Evolutionary conservation across 2,113 vertebrate genomes (phyloP).

Genomic region (Oncorhynchus kisutch): DNA sequence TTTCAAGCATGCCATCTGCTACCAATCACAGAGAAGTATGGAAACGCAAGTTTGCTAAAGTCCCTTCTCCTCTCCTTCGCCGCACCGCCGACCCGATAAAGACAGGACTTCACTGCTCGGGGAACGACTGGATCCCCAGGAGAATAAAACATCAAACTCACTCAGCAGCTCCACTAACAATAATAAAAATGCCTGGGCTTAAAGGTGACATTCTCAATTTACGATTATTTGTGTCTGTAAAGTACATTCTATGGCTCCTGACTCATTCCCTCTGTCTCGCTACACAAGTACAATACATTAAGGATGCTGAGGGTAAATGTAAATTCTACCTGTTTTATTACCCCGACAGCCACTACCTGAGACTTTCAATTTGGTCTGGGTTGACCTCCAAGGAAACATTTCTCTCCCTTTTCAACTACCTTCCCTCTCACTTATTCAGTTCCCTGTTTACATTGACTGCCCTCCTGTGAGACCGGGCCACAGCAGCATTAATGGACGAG

Average conservation of each 20-base stretch:
- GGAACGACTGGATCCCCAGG: conserved; percentile 82
- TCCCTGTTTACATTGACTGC: conserved; percentile 5
- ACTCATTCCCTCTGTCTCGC: conserved; percentile 87
- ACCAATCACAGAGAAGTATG: conserved; percentile 93
- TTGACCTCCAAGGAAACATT: conserved; percentile 79
- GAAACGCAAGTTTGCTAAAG: conserved; percentile 79
- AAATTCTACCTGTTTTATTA: conserved; percentile 96
- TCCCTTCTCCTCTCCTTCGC: conserved; percentile 35
- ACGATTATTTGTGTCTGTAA: conserved; percentile 99
- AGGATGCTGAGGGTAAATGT: conserved; percentile 88
- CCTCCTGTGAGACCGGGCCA: neutral
- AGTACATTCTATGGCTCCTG: conserved; percentile 96
- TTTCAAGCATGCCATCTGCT: conserved; percentile 93
- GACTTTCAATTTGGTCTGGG: conserved; percentile 81
- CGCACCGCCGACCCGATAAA: conserved; percentile 81
- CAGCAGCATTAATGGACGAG: neutral
- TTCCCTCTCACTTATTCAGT: neutral
- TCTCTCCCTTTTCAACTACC: neutral
- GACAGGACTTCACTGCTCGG: conserved; percentile 79
- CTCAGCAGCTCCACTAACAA: conserved; percentile 97
- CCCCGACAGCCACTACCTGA: conserved; percentile 89
- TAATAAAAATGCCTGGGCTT: conserved; percentile 99
- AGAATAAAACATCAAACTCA: conserved; percentile 97
- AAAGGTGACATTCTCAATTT: conserved; percentile 99
- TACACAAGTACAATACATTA: conserved; percentile 93